Percentiles rank a stretch among this genome's conserved stretches.
Evolutionary conservation across 2,888 invertebrate species (phyloP).

Genomic region (Seira sanloemensis): DNA sequence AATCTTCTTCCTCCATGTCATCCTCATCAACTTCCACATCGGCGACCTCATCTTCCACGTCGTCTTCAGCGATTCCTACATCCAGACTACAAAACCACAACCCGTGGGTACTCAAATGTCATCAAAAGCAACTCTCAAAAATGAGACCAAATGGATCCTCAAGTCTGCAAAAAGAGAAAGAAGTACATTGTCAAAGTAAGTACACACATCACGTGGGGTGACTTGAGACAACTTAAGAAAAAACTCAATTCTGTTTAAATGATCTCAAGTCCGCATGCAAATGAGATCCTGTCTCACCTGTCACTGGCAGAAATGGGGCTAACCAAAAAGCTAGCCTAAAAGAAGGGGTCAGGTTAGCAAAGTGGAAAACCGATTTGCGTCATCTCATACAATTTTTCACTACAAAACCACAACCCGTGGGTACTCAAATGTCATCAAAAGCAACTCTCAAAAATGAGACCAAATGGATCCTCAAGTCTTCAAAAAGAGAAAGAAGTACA

Average conservation of each 20-base stretch:
- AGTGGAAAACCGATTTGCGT: no score
- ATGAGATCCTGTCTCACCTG: no score
- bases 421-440: constrained; percentile 73
- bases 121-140: constrained; percentile 76
- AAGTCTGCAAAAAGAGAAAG: constrained; percentile 65
- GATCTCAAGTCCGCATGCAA: no score
- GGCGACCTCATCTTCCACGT: background rate
- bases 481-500: constrained; percentile 68
- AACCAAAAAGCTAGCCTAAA: no score
- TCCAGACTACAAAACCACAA: constrained; percentile 74
- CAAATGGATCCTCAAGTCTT: constrained; percentile 69
- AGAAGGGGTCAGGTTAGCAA: no score
- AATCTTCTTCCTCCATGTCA: background rate
- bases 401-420: background rate
- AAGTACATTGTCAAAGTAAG: constrained; percentile 70
- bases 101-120: constrained; percentile 79
- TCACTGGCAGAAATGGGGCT: no score
- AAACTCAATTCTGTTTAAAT: no score
- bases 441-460: constrained; percentile 75
- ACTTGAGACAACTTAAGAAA: no score
- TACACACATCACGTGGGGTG: no score
- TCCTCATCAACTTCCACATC: constrained; percentile 7
- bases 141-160: constrained; percentile 72
- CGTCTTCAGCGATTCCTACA: background rate
- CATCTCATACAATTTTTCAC: background rate